Evolutionary conservation across 2,113 vertebrate species (phyloP).

Genomic region (Epinephelus cyanopodus): DNA sequence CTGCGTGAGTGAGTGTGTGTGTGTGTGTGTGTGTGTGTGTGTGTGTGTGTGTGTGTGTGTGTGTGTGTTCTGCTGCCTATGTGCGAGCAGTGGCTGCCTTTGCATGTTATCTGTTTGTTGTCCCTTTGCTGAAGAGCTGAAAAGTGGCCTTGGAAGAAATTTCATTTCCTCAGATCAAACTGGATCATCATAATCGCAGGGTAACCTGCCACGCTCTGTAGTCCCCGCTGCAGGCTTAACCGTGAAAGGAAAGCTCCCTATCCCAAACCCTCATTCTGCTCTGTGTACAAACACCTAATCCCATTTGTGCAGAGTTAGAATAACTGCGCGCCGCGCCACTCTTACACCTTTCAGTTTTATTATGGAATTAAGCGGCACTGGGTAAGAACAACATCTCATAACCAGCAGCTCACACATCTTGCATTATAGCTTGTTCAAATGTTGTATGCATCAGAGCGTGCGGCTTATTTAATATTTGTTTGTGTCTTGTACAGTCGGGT

Average conservation of each 20-base stretch:
- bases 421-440: slow-evolving; percentile 54
- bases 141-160: slow-evolving; percentile 59
- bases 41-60: background rate
- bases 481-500: slow-evolving; percentile 49
- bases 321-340: slow-evolving; percentile 56
- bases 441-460: slow-evolving; percentile 37
- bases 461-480: slow-evolving; percentile 62
- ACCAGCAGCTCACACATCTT: slow-evolving; percentile 44
- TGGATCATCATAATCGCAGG: slow-evolving; percentile 70
- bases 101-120: slow-evolving; percentile 43
- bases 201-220: slow-evolving; percentile 58
- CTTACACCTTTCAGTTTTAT: slow-evolving; percentile 51
- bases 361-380: slow-evolving; percentile 57
- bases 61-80: slow-evolving; percentile 9
- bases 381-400: slow-evolving; percentile 58
- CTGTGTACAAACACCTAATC: slow-evolving; percentile 74
- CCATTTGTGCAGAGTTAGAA: slow-evolving; percentile 68
- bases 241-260: slow-evolving; percentile 53
- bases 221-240: slow-evolving; percentile 54
- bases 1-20: background rate
- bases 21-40: background rate
- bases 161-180: slow-evolving; percentile 71
- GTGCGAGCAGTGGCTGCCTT: background rate
- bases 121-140: slow-evolving; percentile 50
- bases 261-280: slow-evolving; percentile 62